Evolutionary conservation across 2,113 vertebrate species (phyloP), one percentile per base, ranked within the genome.

Genomic region (Ploceus nigricollis): DNA sequence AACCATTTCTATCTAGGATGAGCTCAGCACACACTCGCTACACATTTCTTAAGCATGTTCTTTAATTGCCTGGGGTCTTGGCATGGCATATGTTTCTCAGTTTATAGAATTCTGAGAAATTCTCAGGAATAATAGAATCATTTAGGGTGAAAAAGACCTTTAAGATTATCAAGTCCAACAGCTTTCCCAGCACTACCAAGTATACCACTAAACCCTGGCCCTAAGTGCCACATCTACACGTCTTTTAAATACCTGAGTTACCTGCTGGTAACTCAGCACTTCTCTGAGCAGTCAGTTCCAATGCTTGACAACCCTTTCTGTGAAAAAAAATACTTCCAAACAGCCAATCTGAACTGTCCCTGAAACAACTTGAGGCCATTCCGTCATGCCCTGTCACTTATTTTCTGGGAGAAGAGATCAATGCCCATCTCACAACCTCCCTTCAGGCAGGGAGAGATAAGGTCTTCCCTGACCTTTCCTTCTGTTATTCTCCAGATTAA

Each of bases 151-250:
- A 82, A 82, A 47, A 60, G 27, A n/a, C 33, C 11, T 45, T 39
- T 51, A 51, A 28, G 19, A 20, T 66, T 35, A 50, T 39, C 28
- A n/a, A 82, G n/a, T 47, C 61, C 11, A 30, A 27, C n/a, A 10
- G 4, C 11, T 75, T 47, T 24, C 5, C 9, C 53, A 40, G 11
- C n/a, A 24, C 39, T 60, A 27, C 28, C 53, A 82, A 53, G 39
- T 53, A 10, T 15, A 53, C 4, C 45, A 40, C 39, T 30, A 39
- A 75, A 60, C 7, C 24, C 20, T 60, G 61, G 13, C n/a, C 28
- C 5, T 25, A 22, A 65, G 15, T 9, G 15, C 28, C 13, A 21
- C 37, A 53, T 47, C 23, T 51, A 30, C 3, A 10, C 0, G 0
- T 68, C 15, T 60, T 39, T 60, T n/a, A 51, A 75, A 25, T 53